Percentiles rank a stretch among this genome's conserved stretches.
Evolutionary conservation across 2,888 invertebrate species (phyloP).

Genomic region (Archaeoteleia sp.): DNA sequence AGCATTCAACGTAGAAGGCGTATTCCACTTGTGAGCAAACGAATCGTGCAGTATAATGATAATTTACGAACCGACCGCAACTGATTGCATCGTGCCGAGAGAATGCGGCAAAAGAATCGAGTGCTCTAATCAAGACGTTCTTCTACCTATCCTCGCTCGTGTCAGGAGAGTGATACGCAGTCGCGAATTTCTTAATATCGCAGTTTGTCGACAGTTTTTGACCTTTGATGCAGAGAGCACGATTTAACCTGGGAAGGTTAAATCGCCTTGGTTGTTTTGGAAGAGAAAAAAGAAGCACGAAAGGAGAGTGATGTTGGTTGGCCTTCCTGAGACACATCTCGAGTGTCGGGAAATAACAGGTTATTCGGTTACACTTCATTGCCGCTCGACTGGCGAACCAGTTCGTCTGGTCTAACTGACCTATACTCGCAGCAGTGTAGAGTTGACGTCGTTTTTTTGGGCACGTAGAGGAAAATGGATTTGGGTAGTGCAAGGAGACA

Average conservation of each 20-base stretch:
- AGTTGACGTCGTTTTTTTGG: not conserved
- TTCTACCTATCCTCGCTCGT: not conserved
- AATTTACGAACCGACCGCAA: conserved; percentile 37
- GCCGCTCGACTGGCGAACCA: conserved; percentile 57
- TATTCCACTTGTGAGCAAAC: conserved; percentile 26
- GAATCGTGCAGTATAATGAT: conserved; percentile 29
- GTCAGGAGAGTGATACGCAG: too few relatives aligned
- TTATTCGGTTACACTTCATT: conserved; percentile 60
- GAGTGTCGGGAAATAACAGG: conserved; percentile 58
- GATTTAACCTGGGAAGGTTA: too few relatives aligned
- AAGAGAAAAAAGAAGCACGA: not conserved
- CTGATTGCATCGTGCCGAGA: conserved; percentile 27
- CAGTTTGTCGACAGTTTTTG: too few relatives aligned
- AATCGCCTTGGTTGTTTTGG: too few relatives aligned
- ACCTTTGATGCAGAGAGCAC: too few relatives aligned
- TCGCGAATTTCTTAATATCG: too few relatives aligned
- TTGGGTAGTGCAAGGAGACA: too few relatives aligned
- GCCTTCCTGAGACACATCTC: conserved; percentile 20
- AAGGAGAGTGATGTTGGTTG: not conserved
- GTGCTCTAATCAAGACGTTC: conserved; percentile 17
- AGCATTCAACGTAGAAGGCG: conserved; percentile 13
- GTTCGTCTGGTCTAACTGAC: conserved; percentile 66
- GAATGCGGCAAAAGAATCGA: conserved; percentile 30
- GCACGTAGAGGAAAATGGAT: too few relatives aligned
- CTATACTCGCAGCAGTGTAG: conserved; percentile 54